Conservation (phyloP, 1,140 invertebrate species). For the Euwallacea fornicatus region DNA sequence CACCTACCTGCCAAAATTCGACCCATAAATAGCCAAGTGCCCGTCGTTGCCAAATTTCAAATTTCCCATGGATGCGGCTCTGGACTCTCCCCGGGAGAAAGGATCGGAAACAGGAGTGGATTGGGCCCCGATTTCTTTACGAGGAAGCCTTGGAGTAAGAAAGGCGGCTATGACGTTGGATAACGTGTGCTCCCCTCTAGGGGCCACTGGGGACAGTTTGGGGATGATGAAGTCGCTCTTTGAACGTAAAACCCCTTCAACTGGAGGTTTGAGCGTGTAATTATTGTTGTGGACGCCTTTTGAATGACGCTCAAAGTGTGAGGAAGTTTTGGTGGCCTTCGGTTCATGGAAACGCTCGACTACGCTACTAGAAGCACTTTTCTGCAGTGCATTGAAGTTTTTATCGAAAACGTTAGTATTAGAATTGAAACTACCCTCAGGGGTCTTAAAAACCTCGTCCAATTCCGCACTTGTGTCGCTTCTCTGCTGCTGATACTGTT, state of each 20-base stretch:
- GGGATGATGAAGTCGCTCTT: conserved; percentile 52
- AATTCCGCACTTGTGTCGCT: conserved; percentile 25
- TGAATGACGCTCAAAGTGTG: conserved; percentile 13
- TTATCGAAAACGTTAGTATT: conserved; percentile 40
- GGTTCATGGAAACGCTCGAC: conserved; percentile 31
- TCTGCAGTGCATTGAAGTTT: conserved; percentile 46
- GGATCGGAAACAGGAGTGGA: conserved; percentile 39
- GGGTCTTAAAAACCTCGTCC: conserved; percentile 44
- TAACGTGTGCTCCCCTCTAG: conserved; percentile 31
- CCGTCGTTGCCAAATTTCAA: conserved; percentile 38
- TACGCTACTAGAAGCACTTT: conserved; percentile 44
- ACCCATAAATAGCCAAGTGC: conserved; percentile 34
- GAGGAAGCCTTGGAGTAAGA: conserved; percentile 46
- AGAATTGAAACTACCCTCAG: conserved; percentile 36
- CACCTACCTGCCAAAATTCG: conserved; percentile 39
- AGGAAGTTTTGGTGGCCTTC: not conserved
- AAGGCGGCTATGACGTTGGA: conserved; percentile 49
- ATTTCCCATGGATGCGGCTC: conserved; percentile 35
- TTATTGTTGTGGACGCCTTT: conserved; percentile 13
- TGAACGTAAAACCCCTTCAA: conserved; percentile 47
- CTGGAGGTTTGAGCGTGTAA: not conserved
- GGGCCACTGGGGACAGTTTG: conserved; percentile 26
- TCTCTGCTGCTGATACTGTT: conserved; percentile 31
- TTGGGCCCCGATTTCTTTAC: conserved; percentile 42
- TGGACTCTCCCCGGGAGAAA: conserved; percentile 22